Evolutionary conservation across 2,797 vertebrate genomes (phyloP).

Genomic region (Nasua narica): DNA sequence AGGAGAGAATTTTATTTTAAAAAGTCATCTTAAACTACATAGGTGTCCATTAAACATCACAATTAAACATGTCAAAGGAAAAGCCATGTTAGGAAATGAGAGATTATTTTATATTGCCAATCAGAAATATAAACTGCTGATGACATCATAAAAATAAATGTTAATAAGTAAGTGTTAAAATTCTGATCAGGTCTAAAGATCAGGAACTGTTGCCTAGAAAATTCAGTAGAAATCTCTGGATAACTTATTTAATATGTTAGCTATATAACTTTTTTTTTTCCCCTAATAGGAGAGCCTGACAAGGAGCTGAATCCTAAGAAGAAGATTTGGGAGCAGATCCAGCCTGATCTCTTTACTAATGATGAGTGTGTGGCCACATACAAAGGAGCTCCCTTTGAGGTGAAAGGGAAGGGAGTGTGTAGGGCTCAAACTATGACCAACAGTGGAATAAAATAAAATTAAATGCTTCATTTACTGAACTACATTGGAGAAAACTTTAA

Average conservation of each 20-base stretch:
- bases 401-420: slow-evolving; percentile 94
- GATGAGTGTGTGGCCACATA: slow-evolving; percentile 92
- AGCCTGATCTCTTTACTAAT: slow-evolving; percentile 93
- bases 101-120: not conserved
- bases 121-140: not conserved
- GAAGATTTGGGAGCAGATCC: slow-evolving; percentile 99
- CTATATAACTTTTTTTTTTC: slow-evolving; percentile 60
- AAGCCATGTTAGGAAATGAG: not conserved
- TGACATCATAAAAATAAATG: not conserved
- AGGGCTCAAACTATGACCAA: slow-evolving; percentile 94
- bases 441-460: slow-evolving; percentile 87
- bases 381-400: slow-evolving; percentile 94
- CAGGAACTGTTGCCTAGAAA: not conserved
- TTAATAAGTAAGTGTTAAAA: slow-evolving; percentile 4
- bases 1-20: not conserved
- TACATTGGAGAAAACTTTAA: slow-evolving; percentile 57
- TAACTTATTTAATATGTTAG: not conserved
- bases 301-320: slow-evolving; percentile 99
- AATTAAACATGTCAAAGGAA: not conserved
- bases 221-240: not conserved
- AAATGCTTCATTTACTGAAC: slow-evolving; percentile 21
- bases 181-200: not conserved
- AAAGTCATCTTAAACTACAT: not conserved
- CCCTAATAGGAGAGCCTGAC: slow-evolving; percentile 93
- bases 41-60: not conserved